Evolutionary conservation across 2,888 invertebrate genomes (phyloP).

Genomic region (Trichogramma dendrolimi): DNA sequence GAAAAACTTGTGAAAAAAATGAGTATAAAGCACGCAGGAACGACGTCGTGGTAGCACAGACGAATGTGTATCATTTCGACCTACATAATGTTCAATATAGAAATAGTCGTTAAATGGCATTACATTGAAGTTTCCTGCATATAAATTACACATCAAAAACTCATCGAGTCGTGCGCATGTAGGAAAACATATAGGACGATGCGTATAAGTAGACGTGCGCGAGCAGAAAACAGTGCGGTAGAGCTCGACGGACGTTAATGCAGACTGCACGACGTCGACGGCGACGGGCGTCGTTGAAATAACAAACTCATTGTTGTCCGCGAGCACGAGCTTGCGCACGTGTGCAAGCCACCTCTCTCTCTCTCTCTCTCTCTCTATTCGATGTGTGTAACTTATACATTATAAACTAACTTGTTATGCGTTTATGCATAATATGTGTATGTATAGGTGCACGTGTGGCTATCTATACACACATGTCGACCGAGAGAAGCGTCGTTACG

Average conservation of each 20-base stretch:
- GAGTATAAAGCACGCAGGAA: no score
- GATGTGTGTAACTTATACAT: not conserved
- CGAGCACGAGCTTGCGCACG: not conserved
- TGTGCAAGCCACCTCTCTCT: not conserved
- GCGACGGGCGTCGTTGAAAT: constrained; percentile 1
- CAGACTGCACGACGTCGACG: not conserved
- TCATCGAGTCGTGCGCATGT: no score
- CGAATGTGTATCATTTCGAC: constrained; percentile 4
- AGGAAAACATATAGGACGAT: no score
- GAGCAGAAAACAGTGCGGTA: no score
- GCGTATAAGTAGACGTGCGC: no score
- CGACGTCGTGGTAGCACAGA: not conserved
- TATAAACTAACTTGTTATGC: not conserved
- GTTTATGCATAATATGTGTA: not conserved
- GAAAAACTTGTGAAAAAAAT: no score
- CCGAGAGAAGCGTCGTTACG: no score
- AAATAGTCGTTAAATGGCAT: constrained; percentile 5
- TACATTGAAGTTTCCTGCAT: constrained; percentile 1
- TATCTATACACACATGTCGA: no score
- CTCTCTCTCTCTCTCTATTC: not conserved
- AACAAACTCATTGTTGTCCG: constrained; percentile 3
- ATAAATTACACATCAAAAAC: not conserved
- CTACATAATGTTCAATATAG: constrained; percentile 3
- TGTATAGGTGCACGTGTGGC: not conserved
- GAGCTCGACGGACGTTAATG: not conserved